Conservation (phyloP, 2,888 invertebrate species). For the Drosophila yooni region DNA sequence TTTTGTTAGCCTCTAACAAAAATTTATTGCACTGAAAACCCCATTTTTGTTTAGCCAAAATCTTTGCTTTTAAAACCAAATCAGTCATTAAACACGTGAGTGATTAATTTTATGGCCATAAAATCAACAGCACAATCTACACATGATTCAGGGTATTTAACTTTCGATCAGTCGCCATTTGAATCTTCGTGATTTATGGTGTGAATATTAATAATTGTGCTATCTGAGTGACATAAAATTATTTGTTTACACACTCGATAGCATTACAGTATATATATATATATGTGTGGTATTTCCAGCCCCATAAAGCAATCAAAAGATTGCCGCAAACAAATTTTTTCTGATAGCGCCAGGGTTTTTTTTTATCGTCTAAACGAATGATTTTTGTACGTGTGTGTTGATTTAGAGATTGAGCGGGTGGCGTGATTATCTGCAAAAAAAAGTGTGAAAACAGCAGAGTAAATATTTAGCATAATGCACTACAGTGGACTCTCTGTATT, state of each 20-base stretch:
- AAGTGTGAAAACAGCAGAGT: background rate
- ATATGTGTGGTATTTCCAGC: conserved; percentile 21
- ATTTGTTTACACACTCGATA: background rate
- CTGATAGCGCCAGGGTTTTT: conserved; percentile 32
- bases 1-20: background rate
- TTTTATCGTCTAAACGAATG: conserved; percentile 19
- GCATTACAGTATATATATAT: background rate
- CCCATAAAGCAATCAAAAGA: conserved; percentile 35
- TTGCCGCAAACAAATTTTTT: conserved; percentile 37
- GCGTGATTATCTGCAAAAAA: conserved; percentile 47
- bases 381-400: conserved; percentile 25
- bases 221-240: conserved; percentile 10
- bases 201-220: background rate
- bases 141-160: background rate
- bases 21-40: background rate
- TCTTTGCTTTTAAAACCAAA: background rate
- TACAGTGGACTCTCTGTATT: background rate
- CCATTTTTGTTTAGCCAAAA: background rate
- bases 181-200: background rate
- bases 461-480: conserved; percentile 21
- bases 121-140: background rate
- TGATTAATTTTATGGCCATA: background rate
- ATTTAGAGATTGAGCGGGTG: conserved; percentile 30
- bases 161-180: background rate
- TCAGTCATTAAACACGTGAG: background rate